Conservation (phyloP, 2,797 vertebrate genomes). For the Propithecus perrieri region DNA sequence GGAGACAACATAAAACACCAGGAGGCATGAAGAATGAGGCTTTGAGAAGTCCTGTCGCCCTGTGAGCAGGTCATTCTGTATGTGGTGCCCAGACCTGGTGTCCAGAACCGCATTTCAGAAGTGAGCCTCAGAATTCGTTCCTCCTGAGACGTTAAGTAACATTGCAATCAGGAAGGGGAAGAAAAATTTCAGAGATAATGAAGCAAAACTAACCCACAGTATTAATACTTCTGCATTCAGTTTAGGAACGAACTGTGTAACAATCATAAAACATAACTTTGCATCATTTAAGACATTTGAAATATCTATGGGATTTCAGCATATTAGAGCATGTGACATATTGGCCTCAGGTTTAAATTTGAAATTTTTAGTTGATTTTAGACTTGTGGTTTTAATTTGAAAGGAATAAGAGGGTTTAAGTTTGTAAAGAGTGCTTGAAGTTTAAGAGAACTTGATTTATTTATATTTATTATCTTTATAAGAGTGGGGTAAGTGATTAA, state of each 20-base stretch:
- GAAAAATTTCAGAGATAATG: background rate
- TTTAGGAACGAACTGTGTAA: background rate
- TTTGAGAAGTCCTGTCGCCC: background rate
- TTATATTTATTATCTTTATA: background rate
- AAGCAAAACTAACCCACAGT: background rate
- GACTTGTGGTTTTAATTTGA: conserved; percentile 9
- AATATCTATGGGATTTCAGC: background rate
- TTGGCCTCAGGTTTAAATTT: background rate
- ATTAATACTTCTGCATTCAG: background rate
- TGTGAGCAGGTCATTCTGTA: background rate
- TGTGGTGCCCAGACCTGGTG: rapidly evolving
- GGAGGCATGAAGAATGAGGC: background rate
- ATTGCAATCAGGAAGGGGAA: background rate
- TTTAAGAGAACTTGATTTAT: background rate
- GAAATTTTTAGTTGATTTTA: background rate
- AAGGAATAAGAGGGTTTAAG: background rate
- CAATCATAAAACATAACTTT: background rate
- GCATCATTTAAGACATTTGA: background rate
- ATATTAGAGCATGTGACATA: background rate
- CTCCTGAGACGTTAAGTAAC: background rate
- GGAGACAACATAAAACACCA: background rate
- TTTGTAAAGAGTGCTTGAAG: background rate
- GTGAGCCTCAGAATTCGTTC: background rate
- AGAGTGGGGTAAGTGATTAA: background rate
- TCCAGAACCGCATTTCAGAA: background rate